Evolutionary conservation across 1,140 invertebrate genomes (phyloP).

Genomic region (Adelges cooleyi): DNA sequence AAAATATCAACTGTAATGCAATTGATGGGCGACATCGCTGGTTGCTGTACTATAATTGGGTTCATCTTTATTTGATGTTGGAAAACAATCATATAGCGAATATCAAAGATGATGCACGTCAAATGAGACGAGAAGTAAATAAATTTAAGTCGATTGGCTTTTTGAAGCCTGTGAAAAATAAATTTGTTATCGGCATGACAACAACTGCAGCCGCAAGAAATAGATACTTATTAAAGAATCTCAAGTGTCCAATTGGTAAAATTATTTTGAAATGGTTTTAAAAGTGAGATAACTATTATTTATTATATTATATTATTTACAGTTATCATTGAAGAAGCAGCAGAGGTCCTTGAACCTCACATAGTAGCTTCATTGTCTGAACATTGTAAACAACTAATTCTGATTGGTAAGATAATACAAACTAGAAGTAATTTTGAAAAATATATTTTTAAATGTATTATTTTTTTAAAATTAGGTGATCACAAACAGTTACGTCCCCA

Average conservation of each 20-base stretch:
- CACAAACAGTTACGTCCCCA: conserved; percentile 6
- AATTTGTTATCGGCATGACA: conserved; percentile 59
- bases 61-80: not conserved
- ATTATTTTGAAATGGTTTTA: too few relatives aligned
- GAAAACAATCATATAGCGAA: not conserved
- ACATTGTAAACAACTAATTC: conserved; percentile 61
- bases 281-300: too few relatives aligned
- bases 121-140: not conserved
- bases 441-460: too few relatives aligned
- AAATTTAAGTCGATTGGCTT: conserved; percentile 11
- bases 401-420: conserved; percentile 52
- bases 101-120: not conserved
- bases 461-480: too few relatives aligned
- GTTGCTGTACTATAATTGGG: conserved; percentile 23
- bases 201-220: conserved; percentile 60
- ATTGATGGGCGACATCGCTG: not conserved
- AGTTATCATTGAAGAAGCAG: conserved; percentile 73
- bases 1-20: not conserved
- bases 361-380: conserved; percentile 55
- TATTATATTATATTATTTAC: conserved; percentile 1
- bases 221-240: not conserved
- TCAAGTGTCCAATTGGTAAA: not conserved
- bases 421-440: too few relatives aligned
- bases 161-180: conserved; percentile 26
- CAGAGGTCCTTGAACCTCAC: conserved; percentile 67